Base-by-base conservation (phyloP, 2,797 vertebrate genomes). In the Chiroxiphia lanceolata region DNA sequence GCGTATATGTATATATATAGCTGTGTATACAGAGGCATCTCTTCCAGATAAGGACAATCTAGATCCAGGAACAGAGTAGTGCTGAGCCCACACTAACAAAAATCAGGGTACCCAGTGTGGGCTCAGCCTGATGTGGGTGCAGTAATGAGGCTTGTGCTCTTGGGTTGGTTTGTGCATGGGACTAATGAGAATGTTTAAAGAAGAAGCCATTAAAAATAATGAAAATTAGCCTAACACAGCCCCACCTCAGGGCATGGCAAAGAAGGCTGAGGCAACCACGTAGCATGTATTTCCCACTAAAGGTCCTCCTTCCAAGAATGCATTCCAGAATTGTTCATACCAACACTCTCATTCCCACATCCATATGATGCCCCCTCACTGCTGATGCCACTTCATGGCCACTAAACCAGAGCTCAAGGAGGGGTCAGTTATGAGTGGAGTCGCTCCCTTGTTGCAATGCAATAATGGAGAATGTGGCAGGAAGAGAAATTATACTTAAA, bases 401-500 rank as follows among this genome's bases (percentile, higher is more conserved):
- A 0, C 5, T 1, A 34, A 50, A 26, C 38, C 8, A 6, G 47
- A 88, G 74, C 82, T 85, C 61, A 44, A 75, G 70, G 27, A 79
- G 63, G 33, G 50, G 45, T 29, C 25, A 8, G 71, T 11, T 44
- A 47, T 3, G 26, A 88, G 74, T 64, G 69, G 61, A 71, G 59
- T 61, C 4, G 0, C 50, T 85, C 42, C 50, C 61, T 92, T 76
- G 57, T 38, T 93, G 85, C 6, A 6, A 76, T 72, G 89, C 76
- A 86, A 5, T 15, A 74, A 83, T 2, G 3, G 89, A 71, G 67
- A 76, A 47, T 0, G 0, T 51, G 76, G 34, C 82, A 95, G 54
- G 67, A 86, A 96, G 87, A 94, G 50, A 93, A 93, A 96, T 85
- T 23, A 72, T 40, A 33, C 72, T 92, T 93, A 93, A 96, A 93